Evolutionary conservation across 1,140 invertebrate species (phyloP).

Genomic region (Triops cancriformis): DNA sequence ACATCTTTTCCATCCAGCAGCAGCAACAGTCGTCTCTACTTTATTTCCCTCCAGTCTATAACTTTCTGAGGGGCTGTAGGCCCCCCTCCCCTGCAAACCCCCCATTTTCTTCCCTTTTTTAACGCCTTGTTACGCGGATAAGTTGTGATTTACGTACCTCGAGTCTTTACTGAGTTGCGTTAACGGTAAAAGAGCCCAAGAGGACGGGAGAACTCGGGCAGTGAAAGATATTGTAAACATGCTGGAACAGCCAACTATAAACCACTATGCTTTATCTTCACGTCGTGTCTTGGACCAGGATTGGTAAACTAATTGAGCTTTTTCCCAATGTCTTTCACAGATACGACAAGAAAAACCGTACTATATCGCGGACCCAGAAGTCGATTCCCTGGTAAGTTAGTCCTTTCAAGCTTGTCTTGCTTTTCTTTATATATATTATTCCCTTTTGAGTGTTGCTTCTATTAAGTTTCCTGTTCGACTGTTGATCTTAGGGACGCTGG

Average conservation of each 20-base stretch:
- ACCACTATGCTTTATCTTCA: background rate
- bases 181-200: background rate
- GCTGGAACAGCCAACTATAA: background rate
- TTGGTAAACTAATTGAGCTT: background rate
- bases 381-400: constrained; percentile 92
- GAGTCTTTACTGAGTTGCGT: background rate
- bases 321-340: constrained; percentile 54
- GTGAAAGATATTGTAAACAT: background rate
- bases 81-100: background rate
- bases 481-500: too few relatives aligned
- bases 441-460: constrained; percentile 20
- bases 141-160: background rate
- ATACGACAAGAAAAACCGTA: constrained; percentile 96
- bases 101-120: background rate
- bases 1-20: background rate
- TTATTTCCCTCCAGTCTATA: background rate
- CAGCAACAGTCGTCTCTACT: constrained; percentile 11
- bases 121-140: constrained; percentile 12
- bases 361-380: constrained; percentile 94
- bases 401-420: constrained; percentile 21
- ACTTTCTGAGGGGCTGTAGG: background rate
- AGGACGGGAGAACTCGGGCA: background rate
- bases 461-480: too few relatives aligned
- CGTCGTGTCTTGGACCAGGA: background rate
- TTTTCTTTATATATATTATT: constrained; percentile 20